Conservation (phyloP, 2,113 vertebrate genomes). For the Oryzias curvinotus region DNA sequence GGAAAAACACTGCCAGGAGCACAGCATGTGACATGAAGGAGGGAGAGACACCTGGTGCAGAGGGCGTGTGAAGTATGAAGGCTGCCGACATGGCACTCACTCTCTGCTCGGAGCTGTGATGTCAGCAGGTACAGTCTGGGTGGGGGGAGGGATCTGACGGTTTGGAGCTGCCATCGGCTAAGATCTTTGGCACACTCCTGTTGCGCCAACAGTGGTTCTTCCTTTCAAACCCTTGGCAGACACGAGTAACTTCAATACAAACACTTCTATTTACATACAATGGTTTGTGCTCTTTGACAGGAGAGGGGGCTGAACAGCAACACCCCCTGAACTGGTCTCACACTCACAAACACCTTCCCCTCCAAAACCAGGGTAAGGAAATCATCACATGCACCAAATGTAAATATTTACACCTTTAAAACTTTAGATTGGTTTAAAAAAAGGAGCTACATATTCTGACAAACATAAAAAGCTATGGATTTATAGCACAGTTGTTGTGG, state of each 20-base stretch:
- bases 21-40: conserved; percentile 10
- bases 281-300: conserved; percentile 76
- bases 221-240: conserved; percentile 68
- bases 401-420: conserved; percentile 72
- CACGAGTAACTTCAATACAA: conserved; percentile 58
- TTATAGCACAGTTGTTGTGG: background rate
- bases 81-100: background rate
- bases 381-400: conserved; percentile 62
- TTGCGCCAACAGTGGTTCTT: conserved; percentile 42
- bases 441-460: conserved; percentile 69
- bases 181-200: conserved; percentile 52
- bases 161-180: conserved; percentile 54
- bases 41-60: conserved; percentile 3
- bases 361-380: conserved; percentile 22
- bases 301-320: conserved; percentile 25
- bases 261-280: conserved; percentile 59
- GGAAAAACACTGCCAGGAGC: conserved; percentile 39
- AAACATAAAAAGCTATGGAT: conserved; percentile 58
- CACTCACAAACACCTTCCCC: conserved; percentile 31
- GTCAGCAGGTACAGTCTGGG: conserved; percentile 36
- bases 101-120: background rate
- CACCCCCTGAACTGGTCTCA: conserved; percentile 29
- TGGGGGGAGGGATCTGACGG: conserved; percentile 54
- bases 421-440: conserved; percentile 44
- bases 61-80: conserved; percentile 19